Evolutionary conservation across 2,888 invertebrate genomes (phyloP), one percentile per base, ranked within the genome.

Genomic region (Platycheirus rosarum): DNA sequence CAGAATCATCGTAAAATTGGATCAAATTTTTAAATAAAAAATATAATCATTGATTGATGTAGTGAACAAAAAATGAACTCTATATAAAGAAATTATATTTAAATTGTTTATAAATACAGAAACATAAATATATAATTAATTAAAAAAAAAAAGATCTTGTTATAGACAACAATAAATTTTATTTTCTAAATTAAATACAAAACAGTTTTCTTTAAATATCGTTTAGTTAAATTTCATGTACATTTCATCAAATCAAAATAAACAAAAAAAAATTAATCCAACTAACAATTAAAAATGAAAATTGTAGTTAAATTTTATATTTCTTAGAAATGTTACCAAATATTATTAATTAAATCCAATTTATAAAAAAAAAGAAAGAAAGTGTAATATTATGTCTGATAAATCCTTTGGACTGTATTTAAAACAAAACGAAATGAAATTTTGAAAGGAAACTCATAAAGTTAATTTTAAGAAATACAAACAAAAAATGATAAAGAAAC

Each of bases 291-390:
- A 2, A 18, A 29, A 49, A 57, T 9, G 53, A 18, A 65, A 68
- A 44, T 40, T 80, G 70, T 76, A 80, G 80, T 76, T 70, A 80
- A 80, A 80, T 80, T 82, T 82, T 82, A 73, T 82, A 82, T 82
- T 82, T 82, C 82, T 49, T 82, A 73, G 82, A 77, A 71, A 82
- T 73, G 82, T 77, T 82, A 82, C 77, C 80, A 80, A 80, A 80
- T 80, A 80, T 76, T 80, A 80, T 65, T 68, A 75, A 75, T 70
- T 80, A 80, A 76, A 80, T 76, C 65, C 70, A 75, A 70, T 71
- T 80, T 75, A 65, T 70, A 35, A 48, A 57, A 26, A 23, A 29
- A 40, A 29, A 26, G 18, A 55, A n/a, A 20, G 46, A 69, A 29
- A 44, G 49, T 26, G 8, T 69, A 32, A 51, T 48, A 65, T 26